A percentile compares a stretch with the other conserved stretches of the same genome.
Conservation (phyloP, 2,113 vertebrate species). For the Trichomycterus rosablanca region DNA sequence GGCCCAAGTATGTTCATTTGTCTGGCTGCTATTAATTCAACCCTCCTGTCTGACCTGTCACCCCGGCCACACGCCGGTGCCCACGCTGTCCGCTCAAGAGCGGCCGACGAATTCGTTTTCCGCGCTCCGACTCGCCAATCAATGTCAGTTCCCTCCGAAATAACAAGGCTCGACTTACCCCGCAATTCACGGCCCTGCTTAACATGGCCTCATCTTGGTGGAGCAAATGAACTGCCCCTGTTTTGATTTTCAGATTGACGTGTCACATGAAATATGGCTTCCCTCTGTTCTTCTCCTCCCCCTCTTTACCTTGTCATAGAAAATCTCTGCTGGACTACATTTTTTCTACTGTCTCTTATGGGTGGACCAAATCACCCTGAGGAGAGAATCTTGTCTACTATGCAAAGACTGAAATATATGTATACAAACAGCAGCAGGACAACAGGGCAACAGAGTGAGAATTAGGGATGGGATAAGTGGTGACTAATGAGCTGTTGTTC, state of each 20-base stretch:
- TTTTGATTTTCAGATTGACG: slow-evolving; percentile 91
- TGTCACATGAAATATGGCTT: slow-evolving; percentile 77
- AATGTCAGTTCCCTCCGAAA: slow-evolving; percentile 73
- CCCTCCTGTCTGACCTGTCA: slow-evolving; percentile 66
- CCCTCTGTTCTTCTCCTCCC: slow-evolving; percentile 32
- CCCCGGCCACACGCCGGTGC: slow-evolving; percentile 68
- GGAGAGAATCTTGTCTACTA: slow-evolving; percentile 27
- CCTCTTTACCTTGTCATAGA: slow-evolving; percentile 25
- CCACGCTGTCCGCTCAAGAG: slow-evolving; percentile 67
- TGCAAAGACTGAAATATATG: too few relatives aligned
- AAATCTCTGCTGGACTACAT: slow-evolving; percentile 20
- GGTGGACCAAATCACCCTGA: slow-evolving; percentile 45
- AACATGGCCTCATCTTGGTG: slow-evolving; percentile 85
- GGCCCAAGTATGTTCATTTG: slow-evolving; percentile 59
- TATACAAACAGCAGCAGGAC: slow-evolving; percentile 47
- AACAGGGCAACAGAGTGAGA: slow-evolving; percentile 34
- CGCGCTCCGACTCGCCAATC: slow-evolving; percentile 72
- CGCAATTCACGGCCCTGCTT: slow-evolving; percentile 78
- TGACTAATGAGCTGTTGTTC: slow-evolving; percentile 70
- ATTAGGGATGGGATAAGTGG: slow-evolving; percentile 44
- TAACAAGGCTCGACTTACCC: slow-evolving; percentile 76
- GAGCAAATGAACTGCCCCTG: slow-evolving; percentile 82
- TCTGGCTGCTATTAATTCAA: slow-evolving; percentile 53
- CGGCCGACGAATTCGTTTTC: slow-evolving; percentile 68
- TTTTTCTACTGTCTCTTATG: slow-evolving; percentile 20